Conservation (phyloP, 2,113 vertebrate species). For the Steatornis caripensis region DNA sequence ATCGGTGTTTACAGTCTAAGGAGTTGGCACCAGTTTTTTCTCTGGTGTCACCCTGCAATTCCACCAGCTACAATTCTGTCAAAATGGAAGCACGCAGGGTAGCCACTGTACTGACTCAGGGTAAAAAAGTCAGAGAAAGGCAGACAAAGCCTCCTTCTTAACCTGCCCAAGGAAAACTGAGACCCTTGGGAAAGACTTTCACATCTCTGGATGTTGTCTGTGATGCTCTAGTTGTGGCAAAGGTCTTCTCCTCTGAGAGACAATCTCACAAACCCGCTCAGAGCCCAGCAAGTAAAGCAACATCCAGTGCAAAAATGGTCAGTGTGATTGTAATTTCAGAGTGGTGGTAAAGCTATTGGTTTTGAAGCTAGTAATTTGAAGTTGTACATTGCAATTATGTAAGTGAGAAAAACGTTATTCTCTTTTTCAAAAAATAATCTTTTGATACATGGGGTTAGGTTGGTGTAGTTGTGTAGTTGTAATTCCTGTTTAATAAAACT, state of each 20-base stretch:
- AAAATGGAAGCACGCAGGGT: neutral
- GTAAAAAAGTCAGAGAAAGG: neutral
- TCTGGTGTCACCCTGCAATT: neutral
- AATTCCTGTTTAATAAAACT: constrained; percentile 61
- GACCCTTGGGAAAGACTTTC: neutral
- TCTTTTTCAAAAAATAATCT: constrained; percentile 32
- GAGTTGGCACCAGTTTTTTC: neutral
- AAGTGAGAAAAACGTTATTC: constrained; percentile 57
- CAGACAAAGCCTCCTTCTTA: neutral
- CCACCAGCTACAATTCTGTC: neutral
- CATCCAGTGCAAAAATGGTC: neutral
- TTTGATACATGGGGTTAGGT: constrained; percentile 10
- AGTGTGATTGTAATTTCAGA: constrained; percentile 39
- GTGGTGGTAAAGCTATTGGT: neutral
- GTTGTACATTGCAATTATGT: neutral
- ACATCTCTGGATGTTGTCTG: neutral
- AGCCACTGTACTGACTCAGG: neutral
- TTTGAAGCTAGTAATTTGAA: constrained; percentile 52
- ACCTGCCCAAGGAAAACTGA: neutral
- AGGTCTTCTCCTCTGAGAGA: neutral
- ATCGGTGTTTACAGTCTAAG: neutral
- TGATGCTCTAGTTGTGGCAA: neutral
- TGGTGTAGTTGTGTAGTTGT: constrained; percentile 1
- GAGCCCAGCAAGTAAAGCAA: neutral
- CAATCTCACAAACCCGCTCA: neutral